phyloP scores from a whole-genome alignment of 64 coral and sea anemone species.

The Pocillopora verrucosa region DNA sequence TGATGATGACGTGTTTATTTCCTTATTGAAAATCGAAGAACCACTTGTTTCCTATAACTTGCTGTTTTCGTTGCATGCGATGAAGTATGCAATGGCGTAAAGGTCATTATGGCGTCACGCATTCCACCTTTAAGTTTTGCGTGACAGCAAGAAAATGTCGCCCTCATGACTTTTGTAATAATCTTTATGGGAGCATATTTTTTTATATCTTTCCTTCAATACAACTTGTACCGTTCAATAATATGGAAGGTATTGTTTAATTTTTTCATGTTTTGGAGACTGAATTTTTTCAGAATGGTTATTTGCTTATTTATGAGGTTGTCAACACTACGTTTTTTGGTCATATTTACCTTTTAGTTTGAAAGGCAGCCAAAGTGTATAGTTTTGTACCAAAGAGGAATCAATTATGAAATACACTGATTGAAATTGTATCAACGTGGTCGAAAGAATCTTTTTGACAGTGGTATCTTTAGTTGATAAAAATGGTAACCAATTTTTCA shows the following conservation, averaged over 20 bases:
- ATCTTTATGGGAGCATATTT: too few relatives aligned
- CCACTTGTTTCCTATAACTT: not conserved
- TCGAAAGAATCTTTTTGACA: conserved; percentile 1
- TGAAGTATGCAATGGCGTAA: not conserved
- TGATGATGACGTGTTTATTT: not conserved
- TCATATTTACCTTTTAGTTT: conserved; percentile 2
- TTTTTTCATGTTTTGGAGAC: too few relatives aligned
- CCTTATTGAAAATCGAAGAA: not conserved
- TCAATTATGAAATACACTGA: conserved; percentile 8
- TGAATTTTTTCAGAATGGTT: not conserved
- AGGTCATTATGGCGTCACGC: not conserved
- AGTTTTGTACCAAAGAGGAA: conserved; percentile 19
- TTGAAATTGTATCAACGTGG: conserved; percentile 8
- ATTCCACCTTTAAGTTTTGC: not conserved
- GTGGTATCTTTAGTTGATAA: not conserved
- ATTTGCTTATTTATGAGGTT: conserved; percentile 23
- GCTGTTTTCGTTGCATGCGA: not conserved
- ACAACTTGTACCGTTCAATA: too few relatives aligned
- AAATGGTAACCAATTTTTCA: too few relatives aligned
- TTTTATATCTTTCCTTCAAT: too few relatives aligned
- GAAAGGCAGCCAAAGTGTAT: not conserved
- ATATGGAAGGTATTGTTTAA: too few relatives aligned
- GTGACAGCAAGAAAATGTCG: too few relatives aligned
- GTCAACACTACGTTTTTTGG: not conserved
- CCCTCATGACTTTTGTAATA: too few relatives aligned